Evolutionary conservation across 2,113 vertebrate genomes (phyloP), one percentile per base, ranked within the genome.

Genomic region (Agapornis roseicollis): DNA sequence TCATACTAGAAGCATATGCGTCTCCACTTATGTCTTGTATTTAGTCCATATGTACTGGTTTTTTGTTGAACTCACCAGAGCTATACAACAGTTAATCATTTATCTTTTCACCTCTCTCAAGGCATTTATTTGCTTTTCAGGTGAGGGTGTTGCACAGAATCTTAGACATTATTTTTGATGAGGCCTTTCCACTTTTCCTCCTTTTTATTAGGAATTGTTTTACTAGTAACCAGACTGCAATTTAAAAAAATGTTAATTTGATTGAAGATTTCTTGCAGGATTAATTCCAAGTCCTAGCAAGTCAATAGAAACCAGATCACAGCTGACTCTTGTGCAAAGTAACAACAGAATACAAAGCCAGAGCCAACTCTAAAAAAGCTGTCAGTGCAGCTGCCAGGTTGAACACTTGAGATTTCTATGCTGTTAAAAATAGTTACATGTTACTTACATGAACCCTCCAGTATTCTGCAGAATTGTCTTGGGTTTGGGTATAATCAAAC

Each of bases 241-340:
- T 49, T 89, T 4, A 58, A 73, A 70, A 83, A 58, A 4, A 49
- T 87, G 44, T 66, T 95, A 81, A 95, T 96, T 93, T 83, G 39
- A 94, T 52, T 7, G 2, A 66, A 88, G 37, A 42, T 92, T 94
- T 81, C 80, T 95, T 93, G 33, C 13, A 85, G 39, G 74, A 90
- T 94, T 96, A 94, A 88, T 86, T 92, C 69, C 61, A 23, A 73
- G 65, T 49, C 50, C 23, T 41, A 85, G 35, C 4, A 88, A 87
- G 88, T 96, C 81, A 83, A 70, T 73, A 73, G 46, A 80, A 92
- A 77, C 80, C 42, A 84, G 42, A 91, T 88, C 66, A 82, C 78
- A 81, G 55, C 37, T 86, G 80, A 74, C 19, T 85, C 42, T 47
- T 24, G 50, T 29, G 47, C 29, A 47, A 76, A 83, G 64, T 76